These are phyloP conservation scores for Epicampocera succincta DNA, from an alignment of 2,888 invertebrate species.

Conservation along the genomic window DNA sequence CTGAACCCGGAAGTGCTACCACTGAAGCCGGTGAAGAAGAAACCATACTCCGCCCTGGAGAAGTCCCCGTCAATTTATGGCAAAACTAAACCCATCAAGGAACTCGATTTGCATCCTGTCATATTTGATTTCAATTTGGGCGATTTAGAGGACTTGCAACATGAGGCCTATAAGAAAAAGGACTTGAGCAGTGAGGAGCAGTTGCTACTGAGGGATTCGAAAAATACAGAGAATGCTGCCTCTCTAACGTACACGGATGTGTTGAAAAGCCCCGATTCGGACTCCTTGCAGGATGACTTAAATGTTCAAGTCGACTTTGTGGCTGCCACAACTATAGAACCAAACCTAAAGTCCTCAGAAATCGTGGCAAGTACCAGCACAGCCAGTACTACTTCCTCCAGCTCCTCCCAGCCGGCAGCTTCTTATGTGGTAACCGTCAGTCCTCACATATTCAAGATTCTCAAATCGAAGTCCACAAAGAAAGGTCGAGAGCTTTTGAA, in stretches of 20 bases:
- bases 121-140: slow-evolving; percentile 81
- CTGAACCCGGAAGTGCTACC: slow-evolving; percentile 77
- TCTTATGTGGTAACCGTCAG: slow-evolving; percentile 69
- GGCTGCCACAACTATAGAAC: slow-evolving; percentile 49
- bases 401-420: slow-evolving; percentile 14
- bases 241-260: slow-evolving; percentile 65
- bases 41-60: slow-evolving; percentile 77
- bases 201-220: slow-evolving; percentile 74
- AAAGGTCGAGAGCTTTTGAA: slow-evolving; percentile 77
- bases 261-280: slow-evolving; percentile 65
- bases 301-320: slow-evolving; percentile 60
- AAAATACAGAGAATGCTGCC: slow-evolving; percentile 57
- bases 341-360: background rate
- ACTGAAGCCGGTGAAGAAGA: slow-evolving; percentile 77
- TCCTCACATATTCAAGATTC: slow-evolving; percentile 78
- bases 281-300: slow-evolving; percentile 64
- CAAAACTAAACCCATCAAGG: slow-evolving; percentile 75
- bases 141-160: slow-evolving; percentile 79
- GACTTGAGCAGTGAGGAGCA: slow-evolving; percentile 78
- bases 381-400: slow-evolving; percentile 38
- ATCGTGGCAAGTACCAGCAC: slow-evolving; percentile 42
- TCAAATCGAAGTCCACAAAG: slow-evolving; percentile 75
- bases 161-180: slow-evolving; percentile 78
- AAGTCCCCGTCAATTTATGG: slow-evolving; percentile 74
- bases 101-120: slow-evolving; percentile 79